Conservation (phyloP, 2,113 vertebrate species). For the Campylomormyrus numenius region DNA sequence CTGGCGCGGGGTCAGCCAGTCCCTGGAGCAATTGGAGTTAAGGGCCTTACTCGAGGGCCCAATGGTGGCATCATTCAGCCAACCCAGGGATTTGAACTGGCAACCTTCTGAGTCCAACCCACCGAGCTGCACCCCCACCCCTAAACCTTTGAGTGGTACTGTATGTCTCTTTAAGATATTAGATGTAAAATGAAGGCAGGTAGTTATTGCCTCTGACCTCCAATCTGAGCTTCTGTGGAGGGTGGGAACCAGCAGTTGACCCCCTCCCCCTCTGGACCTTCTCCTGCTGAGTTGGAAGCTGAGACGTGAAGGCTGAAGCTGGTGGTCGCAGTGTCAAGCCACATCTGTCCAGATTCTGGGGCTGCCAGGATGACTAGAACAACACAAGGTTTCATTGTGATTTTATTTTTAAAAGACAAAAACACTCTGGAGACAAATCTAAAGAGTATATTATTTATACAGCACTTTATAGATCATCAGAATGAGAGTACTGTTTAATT, state of each 20-base stretch:
- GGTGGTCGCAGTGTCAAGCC: slow-evolving; percentile 44
- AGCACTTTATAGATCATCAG: neutral
- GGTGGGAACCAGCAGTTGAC: slow-evolving; percentile 25
- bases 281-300: slow-evolving; percentile 53
- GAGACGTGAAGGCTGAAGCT: slow-evolving; percentile 41
- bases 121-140: neutral
- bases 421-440: neutral
- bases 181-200: neutral
- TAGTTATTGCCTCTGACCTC: slow-evolving; percentile 15
- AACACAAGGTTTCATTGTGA: neutral
- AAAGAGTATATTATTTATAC: neutral
- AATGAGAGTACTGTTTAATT: neutral
- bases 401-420: neutral
- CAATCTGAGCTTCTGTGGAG: slow-evolving; percentile 31
- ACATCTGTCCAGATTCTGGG: slow-evolving; percentile 23
- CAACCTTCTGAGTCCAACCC: too few species aligned
- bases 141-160: neutral
- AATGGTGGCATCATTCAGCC: too few species aligned
- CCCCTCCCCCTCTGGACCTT: slow-evolving; percentile 38
- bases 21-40: too few species aligned
- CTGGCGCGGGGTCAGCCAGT: too few species aligned
- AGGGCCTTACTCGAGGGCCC: too few species aligned
- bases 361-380: slow-evolving; percentile 36
- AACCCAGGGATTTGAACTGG: too few species aligned
- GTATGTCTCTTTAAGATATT: neutral